Percentiles rank a stretch among this genome's conserved stretches.
phyloP scores from a whole-genome alignment of 2,888 invertebrate species.

The Gastracanthus pulcherrimus region DNA sequence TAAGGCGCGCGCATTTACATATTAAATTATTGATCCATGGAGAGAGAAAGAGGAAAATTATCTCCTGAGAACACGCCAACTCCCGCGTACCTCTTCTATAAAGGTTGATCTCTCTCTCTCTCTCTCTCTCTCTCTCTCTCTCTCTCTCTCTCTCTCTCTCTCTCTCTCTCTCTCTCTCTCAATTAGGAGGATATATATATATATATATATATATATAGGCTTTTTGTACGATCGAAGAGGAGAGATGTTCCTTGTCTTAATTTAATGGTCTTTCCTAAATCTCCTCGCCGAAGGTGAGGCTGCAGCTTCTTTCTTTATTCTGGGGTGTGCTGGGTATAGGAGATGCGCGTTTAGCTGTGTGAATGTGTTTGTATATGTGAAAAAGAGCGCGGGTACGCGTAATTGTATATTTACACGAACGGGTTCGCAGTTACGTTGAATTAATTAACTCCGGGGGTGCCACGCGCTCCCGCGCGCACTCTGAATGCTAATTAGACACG shows the following conservation, averaged over 20 bases:
- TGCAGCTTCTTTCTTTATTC: not conserved
- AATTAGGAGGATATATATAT: constrained; percentile 34
- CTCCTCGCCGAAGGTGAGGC: not conserved
- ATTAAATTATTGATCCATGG: constrained; percentile 47
- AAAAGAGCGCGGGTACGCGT: constrained; percentile 57
- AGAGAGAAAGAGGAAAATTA: constrained; percentile 14
- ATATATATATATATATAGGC: too few relatives aligned
- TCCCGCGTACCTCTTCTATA: not conserved
- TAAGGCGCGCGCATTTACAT: constrained; percentile 39
- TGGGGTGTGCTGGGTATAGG: not conserved
- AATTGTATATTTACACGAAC: constrained; percentile 64
- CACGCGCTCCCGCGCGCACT: constrained; percentile 56
- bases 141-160: constrained; percentile 21
- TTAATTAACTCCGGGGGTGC: constrained; percentile 66
- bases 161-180: constrained; percentile 28
- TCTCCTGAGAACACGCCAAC: constrained; percentile 46
- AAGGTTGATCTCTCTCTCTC: constrained; percentile 19
- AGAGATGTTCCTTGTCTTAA: constrained; percentile 33
- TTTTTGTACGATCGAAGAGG: too few relatives aligned
- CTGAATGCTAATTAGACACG: constrained; percentile 66
- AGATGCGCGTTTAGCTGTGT: not conserved
- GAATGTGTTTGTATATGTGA: too few relatives aligned
- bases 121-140: constrained; percentile 35
- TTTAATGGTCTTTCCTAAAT: constrained; percentile 54
- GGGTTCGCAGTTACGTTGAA: constrained; percentile 63